Conservation (phyloP, 2,888 invertebrate genomes). For the Rhingia rostrata region DNA sequence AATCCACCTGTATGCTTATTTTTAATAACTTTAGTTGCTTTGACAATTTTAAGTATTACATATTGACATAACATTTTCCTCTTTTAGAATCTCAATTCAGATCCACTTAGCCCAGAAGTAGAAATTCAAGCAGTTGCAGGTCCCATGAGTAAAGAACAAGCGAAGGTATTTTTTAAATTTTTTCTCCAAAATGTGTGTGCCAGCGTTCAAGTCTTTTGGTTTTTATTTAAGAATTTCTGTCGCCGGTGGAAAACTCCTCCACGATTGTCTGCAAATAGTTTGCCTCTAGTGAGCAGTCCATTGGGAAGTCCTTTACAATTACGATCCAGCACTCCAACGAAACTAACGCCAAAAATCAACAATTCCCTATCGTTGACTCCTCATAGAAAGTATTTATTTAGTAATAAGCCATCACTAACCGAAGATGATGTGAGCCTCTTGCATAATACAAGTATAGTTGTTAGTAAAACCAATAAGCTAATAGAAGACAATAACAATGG, state of each 20-base stretch:
- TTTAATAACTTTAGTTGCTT: background rate
- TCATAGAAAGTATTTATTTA: constrained; percentile 45
- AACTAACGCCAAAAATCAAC: constrained; percentile 58
- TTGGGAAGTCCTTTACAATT: constrained; percentile 71
- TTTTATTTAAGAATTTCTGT: constrained; percentile 84
- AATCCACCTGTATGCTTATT: constrained; percentile 85
- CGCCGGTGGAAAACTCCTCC: constrained; percentile 94
- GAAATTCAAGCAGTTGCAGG: constrained; percentile 95
- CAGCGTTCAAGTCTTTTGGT: background rate
- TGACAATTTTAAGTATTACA: background rate
- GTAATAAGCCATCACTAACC: constrained; percentile 25
- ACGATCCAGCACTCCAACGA: constrained; percentile 75
- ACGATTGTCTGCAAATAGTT: constrained; percentile 80
- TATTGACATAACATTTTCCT: background rate
- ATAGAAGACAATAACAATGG: constrained; percentile 68
- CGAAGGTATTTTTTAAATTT: constrained; percentile 81
- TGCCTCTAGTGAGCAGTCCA: constrained; percentile 76
- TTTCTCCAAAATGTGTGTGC: background rate
- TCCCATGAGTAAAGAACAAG: constrained; percentile 91
- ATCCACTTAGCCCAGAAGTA: constrained; percentile 87
- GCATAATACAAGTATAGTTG: constrained; percentile 14
- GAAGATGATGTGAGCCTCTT: constrained; percentile 12
- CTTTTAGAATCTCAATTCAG: constrained; percentile 85
- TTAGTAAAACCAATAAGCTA: constrained; percentile 25
- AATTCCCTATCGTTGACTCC: constrained; percentile 49